Evolutionary conservation across 2,113 vertebrate genomes (phyloP).

Genomic region (Todiramphus saurophagus): DNA sequence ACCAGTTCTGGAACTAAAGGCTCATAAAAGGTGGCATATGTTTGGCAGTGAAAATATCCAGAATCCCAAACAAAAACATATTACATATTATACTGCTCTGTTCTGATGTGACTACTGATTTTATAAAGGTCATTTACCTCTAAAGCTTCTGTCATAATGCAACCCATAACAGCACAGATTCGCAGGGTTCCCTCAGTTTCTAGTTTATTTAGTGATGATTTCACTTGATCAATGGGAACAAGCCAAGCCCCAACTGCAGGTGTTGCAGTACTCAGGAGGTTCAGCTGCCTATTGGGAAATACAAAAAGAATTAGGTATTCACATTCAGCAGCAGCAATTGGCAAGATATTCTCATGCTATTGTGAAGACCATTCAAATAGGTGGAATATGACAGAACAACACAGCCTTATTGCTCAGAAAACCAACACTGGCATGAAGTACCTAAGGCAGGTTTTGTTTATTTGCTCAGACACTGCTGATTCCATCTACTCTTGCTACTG

Average conservation of each 20-base stretch:
- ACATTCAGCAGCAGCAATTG: not conserved
- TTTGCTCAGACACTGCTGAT: not conserved
- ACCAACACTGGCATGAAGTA: not conserved
- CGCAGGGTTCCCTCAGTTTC: slow-evolving; percentile 91
- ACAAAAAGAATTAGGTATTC: not conserved
- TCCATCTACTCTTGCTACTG: not conserved
- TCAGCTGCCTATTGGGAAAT: slow-evolving; percentile 84
- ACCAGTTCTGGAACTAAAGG: not conserved
- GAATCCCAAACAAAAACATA: not conserved
- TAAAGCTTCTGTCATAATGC: slow-evolving; percentile 97
- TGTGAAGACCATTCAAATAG: not conserved
- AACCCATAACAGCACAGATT: slow-evolving; percentile 97
- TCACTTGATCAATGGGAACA: slow-evolving; percentile 97
- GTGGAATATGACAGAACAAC: not conserved
- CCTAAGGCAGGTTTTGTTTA: not conserved
- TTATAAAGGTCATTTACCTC: slow-evolving; percentile 78
- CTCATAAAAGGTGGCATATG: not conserved
- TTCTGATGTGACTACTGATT: not conserved
- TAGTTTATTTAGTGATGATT: slow-evolving; percentile 90
- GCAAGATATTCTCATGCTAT: not conserved
- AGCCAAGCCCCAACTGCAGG: slow-evolving; percentile 96
- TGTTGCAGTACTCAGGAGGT: slow-evolving; percentile 95
- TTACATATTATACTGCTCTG: not conserved
- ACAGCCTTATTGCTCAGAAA: not conserved
- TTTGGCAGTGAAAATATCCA: not conserved